These are phyloP conservation scores for Apis cerana DNA, from an alignment of 1,140 invertebrate species.

Conservation along the genomic window DNA sequence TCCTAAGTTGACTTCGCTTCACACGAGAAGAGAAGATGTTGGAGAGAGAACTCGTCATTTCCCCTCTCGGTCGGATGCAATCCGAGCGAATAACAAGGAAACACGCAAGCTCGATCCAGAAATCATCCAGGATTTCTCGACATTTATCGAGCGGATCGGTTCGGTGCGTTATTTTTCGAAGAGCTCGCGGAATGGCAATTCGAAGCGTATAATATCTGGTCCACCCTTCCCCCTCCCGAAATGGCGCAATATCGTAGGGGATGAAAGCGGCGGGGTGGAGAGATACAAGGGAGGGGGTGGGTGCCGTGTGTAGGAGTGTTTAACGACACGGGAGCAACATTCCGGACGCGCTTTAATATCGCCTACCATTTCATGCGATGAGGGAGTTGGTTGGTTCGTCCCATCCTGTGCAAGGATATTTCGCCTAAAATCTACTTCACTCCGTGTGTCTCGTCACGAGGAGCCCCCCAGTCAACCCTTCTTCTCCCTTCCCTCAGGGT, in stretches of 20 bases:
- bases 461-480: conserved; percentile 59
- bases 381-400: too few species aligned
- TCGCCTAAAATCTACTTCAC: conserved; percentile 47
- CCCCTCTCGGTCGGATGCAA: neutral
- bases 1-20: neutral
- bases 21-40: neutral
- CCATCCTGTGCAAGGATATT: neutral
- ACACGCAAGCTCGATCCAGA: neutral
- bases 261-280: neutral
- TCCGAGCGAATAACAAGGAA: conserved; percentile 6
- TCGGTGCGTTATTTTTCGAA: conserved; percentile 29
- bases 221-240: neutral
- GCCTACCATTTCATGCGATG: conserved; percentile 56
- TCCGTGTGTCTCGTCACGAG: neutral
- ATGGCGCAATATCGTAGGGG: conserved; percentile 43
- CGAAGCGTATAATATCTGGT: conserved; percentile 34
- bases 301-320: conserved; percentile 54
- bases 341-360: conserved; percentile 69
- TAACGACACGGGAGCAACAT: conserved; percentile 65
- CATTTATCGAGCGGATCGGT: neutral
- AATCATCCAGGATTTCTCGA: neutral
- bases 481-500: neutral
- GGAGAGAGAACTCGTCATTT: conserved; percentile 11
- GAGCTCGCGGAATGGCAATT: conserved; percentile 14
- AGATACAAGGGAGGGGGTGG: conserved; percentile 1